Evolutionary conservation across 1,140 invertebrate species (phyloP).

Genomic region (Panonychus citri): DNA sequence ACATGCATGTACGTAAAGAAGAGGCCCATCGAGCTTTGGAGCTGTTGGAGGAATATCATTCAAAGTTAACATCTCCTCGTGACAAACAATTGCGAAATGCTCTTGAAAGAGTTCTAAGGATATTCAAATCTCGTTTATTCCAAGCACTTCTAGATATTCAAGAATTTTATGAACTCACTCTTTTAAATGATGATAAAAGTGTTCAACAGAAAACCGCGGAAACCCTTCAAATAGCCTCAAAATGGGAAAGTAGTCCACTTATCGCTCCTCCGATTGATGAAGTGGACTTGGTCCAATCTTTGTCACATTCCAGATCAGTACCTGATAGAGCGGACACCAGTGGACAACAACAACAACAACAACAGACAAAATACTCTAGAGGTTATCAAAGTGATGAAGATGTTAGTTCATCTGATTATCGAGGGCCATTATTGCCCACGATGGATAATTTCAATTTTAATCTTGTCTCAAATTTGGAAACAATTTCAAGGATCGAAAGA

Average conservation of each 20-base stretch:
- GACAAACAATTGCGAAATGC: constrained; percentile 78
- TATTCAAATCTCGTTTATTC: constrained; percentile 91
- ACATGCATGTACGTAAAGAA: constrained; percentile 24
- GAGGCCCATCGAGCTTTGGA: constrained; percentile 91
- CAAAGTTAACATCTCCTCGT: constrained; percentile 64
- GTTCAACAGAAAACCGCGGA: constrained; percentile 29
- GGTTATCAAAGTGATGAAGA: constrained; percentile 3
- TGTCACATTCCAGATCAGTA: background rate
- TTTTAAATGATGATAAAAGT: constrained; percentile 69
- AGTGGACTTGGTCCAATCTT: background rate
- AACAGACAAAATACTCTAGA: background rate
- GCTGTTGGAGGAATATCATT: constrained; percentile 88
- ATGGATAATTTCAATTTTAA: constrained; percentile 1
- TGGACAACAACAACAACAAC: too few relatives aligned
- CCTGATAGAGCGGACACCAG: background rate
- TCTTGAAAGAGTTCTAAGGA: constrained; percentile 86
- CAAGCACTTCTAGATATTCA: constrained; percentile 93
- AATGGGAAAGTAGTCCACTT: constrained; percentile 59
- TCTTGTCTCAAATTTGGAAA: background rate
- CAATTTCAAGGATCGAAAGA: background rate
- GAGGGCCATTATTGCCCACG: background rate
- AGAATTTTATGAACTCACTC: constrained; percentile 90
- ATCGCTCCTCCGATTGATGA: constrained; percentile 19
- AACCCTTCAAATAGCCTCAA: constrained; percentile 79
- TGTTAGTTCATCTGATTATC: background rate